These are phyloP conservation scores for Chaenodraco wilsoni DNA, from an alignment of 2,797 vertebrate genomes.

Conservation along the genomic window DNA sequence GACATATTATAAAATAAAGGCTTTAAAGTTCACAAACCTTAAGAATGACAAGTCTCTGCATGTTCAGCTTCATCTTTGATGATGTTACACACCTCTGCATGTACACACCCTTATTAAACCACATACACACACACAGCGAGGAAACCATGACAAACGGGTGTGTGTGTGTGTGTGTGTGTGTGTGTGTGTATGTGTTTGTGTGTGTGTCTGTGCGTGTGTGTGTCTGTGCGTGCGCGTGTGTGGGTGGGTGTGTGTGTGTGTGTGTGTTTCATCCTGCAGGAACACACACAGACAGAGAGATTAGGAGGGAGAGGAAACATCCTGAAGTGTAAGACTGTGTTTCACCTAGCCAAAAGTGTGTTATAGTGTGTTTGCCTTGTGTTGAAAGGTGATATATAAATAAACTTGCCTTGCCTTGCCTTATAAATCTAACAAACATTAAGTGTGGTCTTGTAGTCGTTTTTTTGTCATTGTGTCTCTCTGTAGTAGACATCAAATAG, in stretches of 20 bases:
- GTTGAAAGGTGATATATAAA: no score
- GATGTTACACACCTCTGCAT: background rate
- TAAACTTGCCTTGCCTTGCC: no score
- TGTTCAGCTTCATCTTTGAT: constrained; percentile 4
- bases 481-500: no score
- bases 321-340: background rate
- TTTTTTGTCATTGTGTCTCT: no score
- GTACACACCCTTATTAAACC: background rate
- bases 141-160: no score
- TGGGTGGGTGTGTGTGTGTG: no score
- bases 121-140: background rate
- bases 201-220: no score
- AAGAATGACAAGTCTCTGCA: background rate
- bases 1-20: background rate
- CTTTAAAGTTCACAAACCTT: background rate
- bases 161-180: no score
- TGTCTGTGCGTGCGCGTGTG: no score
- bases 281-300: constrained; percentile 20
- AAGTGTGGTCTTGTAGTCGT: background rate
- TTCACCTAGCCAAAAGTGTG: no score
- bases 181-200: no score
- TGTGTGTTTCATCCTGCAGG: constrained; percentile 12
- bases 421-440: background rate
- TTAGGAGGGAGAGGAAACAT: constrained; percentile 16
- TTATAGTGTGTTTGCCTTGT: background rate